phyloP scores from a whole-genome alignment of 2,113 vertebrate species.

The Vulpes lagopus region DNA sequence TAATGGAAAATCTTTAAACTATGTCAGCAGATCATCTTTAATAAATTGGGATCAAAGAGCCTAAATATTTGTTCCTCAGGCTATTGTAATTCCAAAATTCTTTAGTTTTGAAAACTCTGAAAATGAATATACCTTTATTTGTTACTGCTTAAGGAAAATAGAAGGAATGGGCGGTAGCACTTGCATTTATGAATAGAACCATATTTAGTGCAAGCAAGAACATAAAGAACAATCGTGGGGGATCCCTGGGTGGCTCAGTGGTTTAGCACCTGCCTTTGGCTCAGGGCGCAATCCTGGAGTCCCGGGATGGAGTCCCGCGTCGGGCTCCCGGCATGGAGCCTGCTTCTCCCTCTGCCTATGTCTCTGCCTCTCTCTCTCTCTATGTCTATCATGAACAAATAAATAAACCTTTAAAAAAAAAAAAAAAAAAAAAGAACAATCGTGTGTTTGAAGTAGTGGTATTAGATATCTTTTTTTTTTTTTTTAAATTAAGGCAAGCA shows the following conservation, averaged over 20 bases:
- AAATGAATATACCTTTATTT: slow-evolving; percentile 4
- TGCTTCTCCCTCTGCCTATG: too few relatives aligned
- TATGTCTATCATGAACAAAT: too few relatives aligned
- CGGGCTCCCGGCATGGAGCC: too few relatives aligned
- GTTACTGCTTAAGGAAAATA: neutral
- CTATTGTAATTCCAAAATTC: neutral
- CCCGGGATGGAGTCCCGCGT: too few relatives aligned
- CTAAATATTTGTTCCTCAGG: neutral
- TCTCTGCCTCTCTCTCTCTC: too few relatives aligned
- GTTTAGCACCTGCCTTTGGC: too few relatives aligned
- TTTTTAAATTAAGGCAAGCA: neutral
- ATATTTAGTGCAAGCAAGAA: neutral
- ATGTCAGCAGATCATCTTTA: neutral
- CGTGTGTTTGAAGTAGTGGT: neutral
- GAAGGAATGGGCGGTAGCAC: neutral
- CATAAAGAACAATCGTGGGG: neutral
- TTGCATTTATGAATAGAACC: slow-evolving; percentile 21
- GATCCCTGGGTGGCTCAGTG: too few relatives aligned
- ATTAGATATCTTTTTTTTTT: neutral
- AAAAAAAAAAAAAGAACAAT: neutral
- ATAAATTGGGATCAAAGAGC: neutral
- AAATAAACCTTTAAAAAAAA: too few relatives aligned
- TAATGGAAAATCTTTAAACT: slow-evolving; percentile 36
- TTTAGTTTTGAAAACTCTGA: slow-evolving; percentile 1
- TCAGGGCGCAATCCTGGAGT: too few relatives aligned